Base-by-base conservation (phyloP, 2,797 vertebrate species). In the Hyperoplus immaculatus region DNA sequence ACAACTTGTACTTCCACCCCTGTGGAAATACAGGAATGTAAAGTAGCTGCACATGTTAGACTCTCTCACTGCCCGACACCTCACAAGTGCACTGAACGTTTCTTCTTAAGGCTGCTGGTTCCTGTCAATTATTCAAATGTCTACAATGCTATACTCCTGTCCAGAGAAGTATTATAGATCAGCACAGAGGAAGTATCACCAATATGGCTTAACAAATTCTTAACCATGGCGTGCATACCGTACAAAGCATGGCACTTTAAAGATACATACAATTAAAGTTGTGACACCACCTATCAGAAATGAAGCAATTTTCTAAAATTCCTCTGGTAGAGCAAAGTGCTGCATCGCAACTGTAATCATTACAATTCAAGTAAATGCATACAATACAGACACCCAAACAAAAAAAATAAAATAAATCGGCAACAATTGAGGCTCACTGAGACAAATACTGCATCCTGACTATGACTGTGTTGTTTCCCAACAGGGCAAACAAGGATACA, bases 51-150 rank as follows among this genome's bases (percentile, higher is more conserved):
- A 59, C 78, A 64, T 70, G 81, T 82, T 73, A 10, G 63, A 65
- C 55, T 59, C 46, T 69, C 72, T 83, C 64, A 47, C 72, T 61
- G 65, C 46, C 79, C 46, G 69, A 83, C 73, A 78, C 61, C 47
- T 85, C 78, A 85, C 46, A 59, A 82, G 77, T 70, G 82, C 82
- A 75, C 83, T 85, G 84, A 89, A 81, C 59, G 58, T 82, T 84
- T 87, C 75, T 86, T 81, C 79, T 67, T 58, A 50, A 56, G 63
- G 46, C 62, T 50, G 54, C 60, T 77, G 46, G 29, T 41, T 53
- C 57, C 47, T 75, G 46, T 90, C 71, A 50, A 78, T 89, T 82
- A 85, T 88, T 86, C 50, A 85, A 66, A 77, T 60, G 56, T 59
- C 54, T 77, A 21, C 21, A 62, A 29, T 16, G 58, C 61, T 56